These are phyloP conservation scores for Tachypleus tridentatus DNA, from an alignment of 1,140 invertebrate genomes.

Conservation along the genomic window DNA sequence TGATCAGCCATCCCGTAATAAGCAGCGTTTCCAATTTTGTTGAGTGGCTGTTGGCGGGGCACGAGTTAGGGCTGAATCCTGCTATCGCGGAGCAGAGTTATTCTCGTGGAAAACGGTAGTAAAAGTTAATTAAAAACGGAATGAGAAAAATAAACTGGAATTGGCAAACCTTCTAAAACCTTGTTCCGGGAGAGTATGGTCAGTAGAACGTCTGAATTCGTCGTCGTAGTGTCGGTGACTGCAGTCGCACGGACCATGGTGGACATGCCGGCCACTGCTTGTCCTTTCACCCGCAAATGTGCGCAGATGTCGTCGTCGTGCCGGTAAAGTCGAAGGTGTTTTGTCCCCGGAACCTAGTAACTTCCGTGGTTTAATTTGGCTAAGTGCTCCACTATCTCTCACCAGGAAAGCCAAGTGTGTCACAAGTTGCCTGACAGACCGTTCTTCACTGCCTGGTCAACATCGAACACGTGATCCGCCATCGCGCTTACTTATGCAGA, in stretches of 20 bases:
- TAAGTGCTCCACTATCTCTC: no score
- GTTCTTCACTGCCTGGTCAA: no score
- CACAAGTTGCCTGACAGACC: no score
- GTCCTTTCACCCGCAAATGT: no score
- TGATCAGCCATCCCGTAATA: conserved; percentile 19
- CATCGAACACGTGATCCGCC: no score
- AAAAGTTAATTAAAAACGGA: conserved; percentile 1
- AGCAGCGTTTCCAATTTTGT: conserved; percentile 18
- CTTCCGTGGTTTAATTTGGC: no score
- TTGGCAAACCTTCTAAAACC: conserved; percentile 62
- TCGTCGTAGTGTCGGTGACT: conserved; percentile 27
- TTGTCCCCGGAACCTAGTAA: no score
- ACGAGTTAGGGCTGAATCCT: neutral
- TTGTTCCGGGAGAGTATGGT: conserved; percentile 73
- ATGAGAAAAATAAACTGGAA: neutral
- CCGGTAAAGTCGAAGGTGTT: no score
- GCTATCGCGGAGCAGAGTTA: conserved; percentile 2
- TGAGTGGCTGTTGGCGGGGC: conserved; percentile 17
- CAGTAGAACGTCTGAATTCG: conserved; percentile 66
- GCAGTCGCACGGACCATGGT: conserved; percentile 16
- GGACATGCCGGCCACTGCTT: conserved; percentile 10
- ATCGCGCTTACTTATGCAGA: no score
- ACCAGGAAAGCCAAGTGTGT: no score
- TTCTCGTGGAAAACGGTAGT: neutral
- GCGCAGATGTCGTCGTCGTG: no score